Evolutionary conservation across 2,888 invertebrate species (phyloP), one percentile per base, ranked within the genome.

Genomic region (Tetheella fluctuosa): DNA sequence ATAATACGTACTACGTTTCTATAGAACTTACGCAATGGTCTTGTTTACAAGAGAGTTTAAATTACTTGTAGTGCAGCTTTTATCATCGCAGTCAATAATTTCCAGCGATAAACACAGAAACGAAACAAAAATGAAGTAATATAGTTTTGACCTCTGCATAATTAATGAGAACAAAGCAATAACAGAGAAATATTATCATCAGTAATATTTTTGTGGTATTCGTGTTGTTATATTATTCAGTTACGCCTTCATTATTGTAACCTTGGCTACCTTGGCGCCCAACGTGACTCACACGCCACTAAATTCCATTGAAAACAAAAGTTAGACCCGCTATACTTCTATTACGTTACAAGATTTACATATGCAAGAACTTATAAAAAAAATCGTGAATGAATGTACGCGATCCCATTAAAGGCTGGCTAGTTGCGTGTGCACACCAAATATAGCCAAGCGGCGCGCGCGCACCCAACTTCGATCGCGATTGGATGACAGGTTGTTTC

Each of bases 311-410:
- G 55, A 55, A 55, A 55, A 17, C 17, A 37, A 55, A 55, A 55
- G 55, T 37, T n/a, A 8, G 23, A 34, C 34, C 54, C 20, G 30
- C 17, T 34, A 34, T 34, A 42, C 42, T 5, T 39, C 15, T 39
- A 39, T 15, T 39, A 39, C 42, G n/a, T 17, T 42, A 42, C n/a
- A 42, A 52, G 52, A 48, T 30, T 60, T 37, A n/a, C 30, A 53
- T 53, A 23, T 54, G 53, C 23, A 20, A 57, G 13, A 60, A 65
- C 20, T 15, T 4, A 10, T 10, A 48, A 48, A 48, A 61, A n/a
- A 63, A 59, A 20, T 39, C 54, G 67, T 69, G 69, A 69, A 69
- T 69, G 69, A 60, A 61, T 52, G 52, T 42, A 30, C n/a, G 30
- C 30, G 13, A 34, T 23, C 52, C 62, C 17, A 59, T 57, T 61